Evolutionary conservation across 2,797 vertebrate species (phyloP).

Genomic region (Ibycter americanus): DNA sequence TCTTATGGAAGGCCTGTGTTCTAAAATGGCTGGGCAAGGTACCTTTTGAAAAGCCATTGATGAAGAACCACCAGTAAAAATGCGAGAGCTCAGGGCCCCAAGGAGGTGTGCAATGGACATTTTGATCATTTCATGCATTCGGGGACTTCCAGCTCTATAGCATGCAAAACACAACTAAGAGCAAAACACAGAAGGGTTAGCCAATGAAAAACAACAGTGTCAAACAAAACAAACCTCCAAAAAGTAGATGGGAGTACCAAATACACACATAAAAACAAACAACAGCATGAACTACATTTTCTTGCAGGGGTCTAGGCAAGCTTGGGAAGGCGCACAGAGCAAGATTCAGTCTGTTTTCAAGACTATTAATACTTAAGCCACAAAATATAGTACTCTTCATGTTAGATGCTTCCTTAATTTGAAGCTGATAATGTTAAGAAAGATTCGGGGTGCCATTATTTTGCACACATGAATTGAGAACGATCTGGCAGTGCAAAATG

Average conservation of each 20-base stretch:
- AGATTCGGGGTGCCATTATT: not conserved
- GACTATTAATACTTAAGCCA: not conserved
- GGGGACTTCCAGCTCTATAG: slow-evolving; percentile 71
- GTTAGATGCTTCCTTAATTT: not conserved
- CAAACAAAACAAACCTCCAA: not conserved
- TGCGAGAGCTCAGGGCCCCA: slow-evolving; percentile 63
- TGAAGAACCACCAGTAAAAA: slow-evolving; percentile 53
- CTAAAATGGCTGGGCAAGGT: slow-evolving; percentile 15
- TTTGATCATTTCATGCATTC: slow-evolving; percentile 77
- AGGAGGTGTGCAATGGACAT: slow-evolving; percentile 65
- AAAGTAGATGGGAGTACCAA: not conserved
- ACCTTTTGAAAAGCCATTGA: slow-evolving; percentile 71
- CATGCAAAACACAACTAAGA: slow-evolving; percentile 75
- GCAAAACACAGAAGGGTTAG: slow-evolving; percentile 71
- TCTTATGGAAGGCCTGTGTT: not conserved
- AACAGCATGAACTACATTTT: not conserved
- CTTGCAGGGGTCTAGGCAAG: not conserved
- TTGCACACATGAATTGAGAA: not conserved
- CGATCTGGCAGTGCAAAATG: not conserved
- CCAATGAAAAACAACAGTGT: slow-evolving; percentile 25
- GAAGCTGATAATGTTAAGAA: not conserved
- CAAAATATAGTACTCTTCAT: not conserved
- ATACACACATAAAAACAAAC: not conserved
- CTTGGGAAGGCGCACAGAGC: not conserved
- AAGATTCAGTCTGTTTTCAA: not conserved